phyloP scores from a whole-genome alignment of 2,797 vertebrate species.

The Agapornis canus region DNA sequence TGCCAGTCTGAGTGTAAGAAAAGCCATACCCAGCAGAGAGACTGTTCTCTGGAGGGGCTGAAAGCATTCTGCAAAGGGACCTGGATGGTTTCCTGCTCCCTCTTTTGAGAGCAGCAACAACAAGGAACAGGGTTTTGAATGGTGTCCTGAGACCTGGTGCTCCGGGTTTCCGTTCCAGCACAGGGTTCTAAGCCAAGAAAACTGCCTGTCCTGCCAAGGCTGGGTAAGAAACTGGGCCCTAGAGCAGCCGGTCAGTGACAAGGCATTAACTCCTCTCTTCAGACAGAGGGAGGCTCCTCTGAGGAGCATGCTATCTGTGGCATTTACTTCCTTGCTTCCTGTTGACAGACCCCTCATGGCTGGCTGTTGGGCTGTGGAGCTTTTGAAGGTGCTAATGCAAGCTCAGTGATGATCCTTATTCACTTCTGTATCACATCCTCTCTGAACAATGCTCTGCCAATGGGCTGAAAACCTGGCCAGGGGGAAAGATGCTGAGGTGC shows the following conservation, averaged over 20 bases:
- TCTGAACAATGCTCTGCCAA: neutral
- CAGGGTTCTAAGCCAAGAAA: conserved; percentile 35
- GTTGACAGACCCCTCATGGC: neutral
- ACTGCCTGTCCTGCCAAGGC: conserved; percentile 64
- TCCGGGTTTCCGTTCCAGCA: conserved; percentile 39
- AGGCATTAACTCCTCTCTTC: neutral
- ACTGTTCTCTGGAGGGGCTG: neutral
- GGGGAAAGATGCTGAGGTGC: neutral
- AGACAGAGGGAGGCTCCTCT: neutral
- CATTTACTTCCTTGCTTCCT: neutral
- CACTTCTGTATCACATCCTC: neutral
- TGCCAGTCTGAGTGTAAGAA: neutral
- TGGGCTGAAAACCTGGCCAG: neutral
- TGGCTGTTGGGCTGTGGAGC: neutral
- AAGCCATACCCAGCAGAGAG: neutral
- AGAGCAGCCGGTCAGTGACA: neutral
- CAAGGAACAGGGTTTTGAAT: conserved; percentile 19
- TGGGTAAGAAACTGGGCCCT: neutral
- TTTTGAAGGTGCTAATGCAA: neutral
- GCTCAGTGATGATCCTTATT: neutral
- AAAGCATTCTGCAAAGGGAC: neutral
- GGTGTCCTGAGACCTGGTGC: conserved; percentile 21
- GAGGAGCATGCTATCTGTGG: neutral
- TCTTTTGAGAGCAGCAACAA: conserved; percentile 15
- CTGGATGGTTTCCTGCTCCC: conserved; percentile 13